Base-by-base conservation (phyloP, 2,113 vertebrate genomes). In the Gymnogyps californianus region DNA sequence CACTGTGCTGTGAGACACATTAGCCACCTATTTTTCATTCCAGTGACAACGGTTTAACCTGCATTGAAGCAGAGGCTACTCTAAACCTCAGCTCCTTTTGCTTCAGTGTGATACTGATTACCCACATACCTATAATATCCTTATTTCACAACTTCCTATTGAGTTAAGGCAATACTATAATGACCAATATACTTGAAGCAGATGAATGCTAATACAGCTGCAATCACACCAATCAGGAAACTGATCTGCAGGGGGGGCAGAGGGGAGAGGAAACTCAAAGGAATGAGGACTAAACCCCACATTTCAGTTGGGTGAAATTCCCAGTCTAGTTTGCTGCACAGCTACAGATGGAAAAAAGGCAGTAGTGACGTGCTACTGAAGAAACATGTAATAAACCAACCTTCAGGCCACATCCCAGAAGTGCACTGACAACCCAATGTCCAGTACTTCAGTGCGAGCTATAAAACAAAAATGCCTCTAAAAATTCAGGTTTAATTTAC, bases 351-450 rank as follows among this genome's bases (percentile, higher is more conserved):
- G 29, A 38, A 62, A 66, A 87, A 71, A 62, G 6, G 38, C 7
- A 79, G 29, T 6, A 59, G 24, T 31, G 4, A 58, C 66, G 21
- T 29, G 9, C 16, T 13, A 67, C 34, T 38, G 16, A 77, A 70
- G 36, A 87, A 81, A 74, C 13, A 34, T 4, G 32, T 34, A 75
- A 70, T 11, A 87, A 52, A 13, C 14, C 14, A 87, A 6, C 11
- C 8, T 57, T 64, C 11, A 9, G 14, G 67, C 13, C 29, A 69
- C 42, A 69, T 47, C 26, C 75, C 46, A 21, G 25, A 83, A 83
- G 34, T 2, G 3, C 4, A 31, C 6, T 4, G 12, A 80, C 26
- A 52, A 69, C 36, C 7, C 14, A 70, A 34, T 2, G 13, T 1
- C 13, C 8, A n/a, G 8, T n/a, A 82, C 25, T 54, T 67, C 51